Evolutionary conservation across 2,113 vertebrate genomes (phyloP).

Genomic region (Perccottus glenii): DNA sequence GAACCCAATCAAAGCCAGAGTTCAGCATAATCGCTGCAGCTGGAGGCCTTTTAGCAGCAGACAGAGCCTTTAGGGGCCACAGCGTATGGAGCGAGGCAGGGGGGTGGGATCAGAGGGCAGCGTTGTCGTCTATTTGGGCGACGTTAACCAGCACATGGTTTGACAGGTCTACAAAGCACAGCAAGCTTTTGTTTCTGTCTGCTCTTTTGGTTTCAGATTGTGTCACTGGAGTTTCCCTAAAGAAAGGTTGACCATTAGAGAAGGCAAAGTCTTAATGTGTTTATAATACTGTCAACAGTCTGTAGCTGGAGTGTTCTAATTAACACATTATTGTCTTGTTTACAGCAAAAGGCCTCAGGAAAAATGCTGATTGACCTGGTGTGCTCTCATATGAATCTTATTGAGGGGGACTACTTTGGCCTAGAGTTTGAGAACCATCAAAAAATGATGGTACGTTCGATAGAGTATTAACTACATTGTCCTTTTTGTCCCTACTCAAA

Average conservation of each 20-base stretch:
- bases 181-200: slow-evolving; percentile 15
- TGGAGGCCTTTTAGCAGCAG: slow-evolving; percentile 26
- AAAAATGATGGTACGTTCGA: slow-evolving; percentile 89
- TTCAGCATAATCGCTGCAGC: slow-evolving; percentile 17
- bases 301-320: slow-evolving; percentile 14
- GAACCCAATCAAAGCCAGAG: slow-evolving; percentile 54
- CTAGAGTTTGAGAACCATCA: slow-evolving; percentile 94
- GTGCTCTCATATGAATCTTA: slow-evolving; percentile 93
- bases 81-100: slow-evolving; percentile 3
- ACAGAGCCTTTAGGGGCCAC: slow-evolving; percentile 13
- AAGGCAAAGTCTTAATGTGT: not conserved
- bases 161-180: slow-evolving; percentile 16
- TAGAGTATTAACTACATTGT: not conserved
- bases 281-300: not conserved
- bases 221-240: not conserved
- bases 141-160: slow-evolving; percentile 9
- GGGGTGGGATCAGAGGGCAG: slow-evolving; percentile 8
- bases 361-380: slow-evolving; percentile 93
- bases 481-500: not conserved
- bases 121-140: slow-evolving; percentile 17
- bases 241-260: not conserved
- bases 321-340: slow-evolving; percentile 21
- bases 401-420: slow-evolving; percentile 98
- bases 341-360: slow-evolving; percentile 91
- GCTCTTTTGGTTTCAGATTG: slow-evolving; percentile 19